Conservation (phyloP, 2,888 invertebrate species). For the Gibbula magus region DNA sequence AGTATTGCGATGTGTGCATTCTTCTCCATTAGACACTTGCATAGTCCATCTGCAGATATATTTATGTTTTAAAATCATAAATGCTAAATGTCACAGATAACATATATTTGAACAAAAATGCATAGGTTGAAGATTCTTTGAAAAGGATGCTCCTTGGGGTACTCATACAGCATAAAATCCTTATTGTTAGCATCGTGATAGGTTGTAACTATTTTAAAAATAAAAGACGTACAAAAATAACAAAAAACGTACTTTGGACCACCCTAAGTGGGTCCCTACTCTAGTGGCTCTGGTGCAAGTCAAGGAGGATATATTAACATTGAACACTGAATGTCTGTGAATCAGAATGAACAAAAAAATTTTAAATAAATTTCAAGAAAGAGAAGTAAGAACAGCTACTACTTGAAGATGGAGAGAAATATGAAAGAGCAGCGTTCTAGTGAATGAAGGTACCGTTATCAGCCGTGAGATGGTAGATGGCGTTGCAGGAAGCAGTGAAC, state of each 20-base stretch:
- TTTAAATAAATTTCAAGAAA: background rate
- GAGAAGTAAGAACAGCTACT: background rate
- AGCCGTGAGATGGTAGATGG: conserved; percentile 68
- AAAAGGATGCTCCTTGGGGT: too few relatives aligned
- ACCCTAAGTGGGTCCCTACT: too few relatives aligned
- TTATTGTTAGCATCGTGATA: too few relatives aligned
- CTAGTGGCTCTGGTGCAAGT: too few relatives aligned
- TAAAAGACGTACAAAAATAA: too few relatives aligned
- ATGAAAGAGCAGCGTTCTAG: background rate
- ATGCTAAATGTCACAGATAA: too few relatives aligned
- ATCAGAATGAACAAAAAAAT: background rate
- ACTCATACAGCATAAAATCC: too few relatives aligned
- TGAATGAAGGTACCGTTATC: conserved; percentile 59
- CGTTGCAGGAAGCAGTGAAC: conserved; percentile 57
- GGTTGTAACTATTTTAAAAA: too few relatives aligned
- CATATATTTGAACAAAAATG: too few relatives aligned
- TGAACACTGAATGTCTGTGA: background rate
- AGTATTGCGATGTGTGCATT: conserved; percentile 64
- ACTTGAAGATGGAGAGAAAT: background rate
- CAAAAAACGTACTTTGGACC: too few relatives aligned
- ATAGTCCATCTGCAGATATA: conserved; percentile 51
- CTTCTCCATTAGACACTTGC: conserved; percentile 60
- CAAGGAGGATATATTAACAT: background rate
- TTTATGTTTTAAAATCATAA: too few relatives aligned
- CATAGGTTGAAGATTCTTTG: too few relatives aligned